Percentiles rank a stretch among this genome's conserved stretches.
These are phyloP conservation scores for Limosa lapponica DNA, from an alignment of 2,797 vertebrate species.

Conservation along the genomic window DNA sequence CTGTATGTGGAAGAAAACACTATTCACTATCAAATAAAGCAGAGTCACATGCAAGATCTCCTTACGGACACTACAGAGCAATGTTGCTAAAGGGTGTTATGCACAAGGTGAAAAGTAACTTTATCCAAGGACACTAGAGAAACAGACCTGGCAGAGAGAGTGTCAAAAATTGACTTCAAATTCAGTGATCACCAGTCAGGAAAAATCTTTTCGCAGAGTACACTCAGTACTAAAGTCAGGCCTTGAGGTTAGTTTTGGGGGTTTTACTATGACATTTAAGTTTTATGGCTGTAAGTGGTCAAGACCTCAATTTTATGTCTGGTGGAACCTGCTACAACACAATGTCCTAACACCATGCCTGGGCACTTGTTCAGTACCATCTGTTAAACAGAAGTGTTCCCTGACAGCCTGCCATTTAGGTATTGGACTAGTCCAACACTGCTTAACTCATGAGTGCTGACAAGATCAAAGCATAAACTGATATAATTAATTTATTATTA, in stretches of 20 bases:
- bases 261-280: not conserved
- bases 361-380: conserved; percentile 1
- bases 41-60: not conserved
- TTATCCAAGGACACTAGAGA: not conserved
- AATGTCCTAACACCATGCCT: not conserved
- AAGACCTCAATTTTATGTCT: conserved; percentile 27
- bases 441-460: not conserved
- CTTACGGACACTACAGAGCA: not conserved
- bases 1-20: not conserved
- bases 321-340: not conserved
- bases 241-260: not conserved
- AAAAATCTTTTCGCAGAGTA: not conserved
- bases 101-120: not conserved
- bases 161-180: not conserved
- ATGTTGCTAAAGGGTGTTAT: not conserved
- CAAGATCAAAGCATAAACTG: not conserved
- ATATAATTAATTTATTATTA: not conserved
- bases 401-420: conserved; percentile 36
- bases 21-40: not conserved
- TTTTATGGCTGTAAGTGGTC: conserved; percentile 23
- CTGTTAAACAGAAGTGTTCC: conserved; percentile 48
- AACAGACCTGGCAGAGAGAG: not conserved
- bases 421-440: not conserved
- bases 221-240: not conserved
- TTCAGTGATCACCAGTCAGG: not conserved